These are phyloP conservation scores for Tetramorium simillimum DNA, from an alignment of 1,140 invertebrate genomes.

Conservation along the genomic window DNA sequence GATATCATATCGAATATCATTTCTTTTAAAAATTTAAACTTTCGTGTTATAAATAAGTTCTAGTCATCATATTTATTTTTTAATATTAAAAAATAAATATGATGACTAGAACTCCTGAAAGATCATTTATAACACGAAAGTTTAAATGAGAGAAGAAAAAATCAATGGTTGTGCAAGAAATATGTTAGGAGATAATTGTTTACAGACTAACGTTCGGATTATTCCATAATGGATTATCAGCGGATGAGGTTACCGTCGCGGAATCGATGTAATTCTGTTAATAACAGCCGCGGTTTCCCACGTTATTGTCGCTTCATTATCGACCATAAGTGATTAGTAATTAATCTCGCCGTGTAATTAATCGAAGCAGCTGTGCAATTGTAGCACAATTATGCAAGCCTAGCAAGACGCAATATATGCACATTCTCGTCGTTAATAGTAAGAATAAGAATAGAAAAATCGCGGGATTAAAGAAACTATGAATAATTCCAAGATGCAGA, in stretches of 20 bases:
- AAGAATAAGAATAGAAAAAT: background rate
- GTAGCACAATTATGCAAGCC: background rate
- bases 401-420: background rate
- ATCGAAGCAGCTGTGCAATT: constrained; percentile 20
- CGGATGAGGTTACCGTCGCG: constrained; percentile 4
- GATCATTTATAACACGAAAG: background rate
- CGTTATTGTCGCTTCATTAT: constrained; percentile 45
- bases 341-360: constrained; percentile 43
- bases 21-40: too few relatives aligned
- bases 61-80: too few relatives aligned
- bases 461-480: background rate
- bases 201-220: background rate
- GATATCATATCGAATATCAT: too few relatives aligned
- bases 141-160: background rate
- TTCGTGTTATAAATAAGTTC: too few relatives aligned
- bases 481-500: background rate
- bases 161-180: background rate
- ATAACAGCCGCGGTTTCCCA: constrained; percentile 37
- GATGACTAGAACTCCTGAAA: background rate
- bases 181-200: background rate
- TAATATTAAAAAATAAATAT: background rate
- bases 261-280: constrained; percentile 42
- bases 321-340: constrained; percentile 44
- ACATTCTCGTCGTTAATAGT: too few relatives aligned
- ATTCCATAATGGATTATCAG: constrained; percentile 4